Evolutionary conservation across 1,140 invertebrate species (phyloP).

Genomic region (Papilio helenus): DNA sequence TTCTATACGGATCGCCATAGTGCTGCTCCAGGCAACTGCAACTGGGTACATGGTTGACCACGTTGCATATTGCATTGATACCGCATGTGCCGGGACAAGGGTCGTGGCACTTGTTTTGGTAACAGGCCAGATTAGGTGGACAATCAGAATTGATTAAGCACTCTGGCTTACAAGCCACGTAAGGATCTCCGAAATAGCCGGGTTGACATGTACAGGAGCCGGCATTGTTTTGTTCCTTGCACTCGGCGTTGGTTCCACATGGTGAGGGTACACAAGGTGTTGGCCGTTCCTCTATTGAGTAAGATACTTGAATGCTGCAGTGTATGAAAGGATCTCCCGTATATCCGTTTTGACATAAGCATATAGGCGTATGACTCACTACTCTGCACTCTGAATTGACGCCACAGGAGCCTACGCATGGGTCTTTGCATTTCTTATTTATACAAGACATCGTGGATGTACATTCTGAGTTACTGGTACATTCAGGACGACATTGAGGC

Average conservation of each 20-base stretch:
- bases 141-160: conserved; percentile 85
- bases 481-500: conserved; percentile 87
- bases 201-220: conserved; percentile 89
- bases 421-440: conserved; percentile 86
- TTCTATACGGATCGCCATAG: conserved; percentile 89
- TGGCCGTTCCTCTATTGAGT: conserved; percentile 74
- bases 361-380: conserved; percentile 86
- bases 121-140: conserved; percentile 81
- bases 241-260: conserved; percentile 89
- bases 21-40: conserved; percentile 90
- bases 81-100: conserved; percentile 87
- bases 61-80: conserved; percentile 85
- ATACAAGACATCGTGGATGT: conserved; percentile 85
- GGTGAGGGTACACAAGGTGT: conserved; percentile 89
- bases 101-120: conserved; percentile 85
- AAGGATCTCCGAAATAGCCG: conserved; percentile 92
- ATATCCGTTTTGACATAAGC: conserved; percentile 85
- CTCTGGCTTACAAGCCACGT: conserved; percentile 85
- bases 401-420: conserved; percentile 89
- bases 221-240: conserved; percentile 84
- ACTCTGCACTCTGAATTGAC: conserved; percentile 84
- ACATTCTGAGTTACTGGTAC: conserved; percentile 88
- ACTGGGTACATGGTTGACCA: conserved; percentile 87
- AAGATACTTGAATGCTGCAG: conserved; percentile 81
- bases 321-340: conserved; percentile 87